Evolutionary conservation across 2,888 invertebrate species (phyloP).

Genomic region (Scaptomyza reducta): DNA sequence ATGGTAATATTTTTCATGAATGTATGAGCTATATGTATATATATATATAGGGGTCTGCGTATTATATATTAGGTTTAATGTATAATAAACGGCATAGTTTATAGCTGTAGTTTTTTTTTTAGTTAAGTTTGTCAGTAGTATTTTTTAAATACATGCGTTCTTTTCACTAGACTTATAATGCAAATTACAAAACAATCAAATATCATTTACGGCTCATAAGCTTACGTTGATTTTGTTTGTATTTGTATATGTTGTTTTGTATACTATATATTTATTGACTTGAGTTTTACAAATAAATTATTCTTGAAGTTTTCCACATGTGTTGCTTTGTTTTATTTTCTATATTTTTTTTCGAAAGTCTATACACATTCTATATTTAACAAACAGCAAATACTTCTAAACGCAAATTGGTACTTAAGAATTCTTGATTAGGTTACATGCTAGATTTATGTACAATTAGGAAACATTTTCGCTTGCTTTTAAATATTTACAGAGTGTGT

Average conservation of each 20-base stretch:
- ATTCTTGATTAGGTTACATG: conserved; percentile 47
- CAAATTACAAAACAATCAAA: conserved; percentile 68
- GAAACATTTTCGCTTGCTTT: conserved; percentile 71
- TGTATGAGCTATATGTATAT: conserved; percentile 55
- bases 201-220: conserved; percentile 48
- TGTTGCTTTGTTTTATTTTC: conserved; percentile 1
- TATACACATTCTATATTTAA: conserved; percentile 33
- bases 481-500: conserved; percentile 52
- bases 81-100: conserved; percentile 73
- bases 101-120: conserved; percentile 44
- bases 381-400: conserved; percentile 48
- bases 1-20: conserved; percentile 67
- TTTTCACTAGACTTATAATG: conserved; percentile 49
- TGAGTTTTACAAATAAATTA: conserved; percentile 70
- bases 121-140: conserved; percentile 69
- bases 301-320: conserved; percentile 10
- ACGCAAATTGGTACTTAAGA: conserved; percentile 59
- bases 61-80: conserved; percentile 50
- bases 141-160: conserved; percentile 73
- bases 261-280: conserved; percentile 59
- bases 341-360: conserved; percentile 17
- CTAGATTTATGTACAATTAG: conserved; percentile 75
- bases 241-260: conserved; percentile 18
- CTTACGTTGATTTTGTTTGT: conserved; percentile 30
- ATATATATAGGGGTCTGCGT: conserved; percentile 30